Percentiles rank a stretch among this genome's conserved stretches.
Conservation (phyloP, 92 coral and sea anemone genomes). For the Epizoanthus scotinus region DNA sequence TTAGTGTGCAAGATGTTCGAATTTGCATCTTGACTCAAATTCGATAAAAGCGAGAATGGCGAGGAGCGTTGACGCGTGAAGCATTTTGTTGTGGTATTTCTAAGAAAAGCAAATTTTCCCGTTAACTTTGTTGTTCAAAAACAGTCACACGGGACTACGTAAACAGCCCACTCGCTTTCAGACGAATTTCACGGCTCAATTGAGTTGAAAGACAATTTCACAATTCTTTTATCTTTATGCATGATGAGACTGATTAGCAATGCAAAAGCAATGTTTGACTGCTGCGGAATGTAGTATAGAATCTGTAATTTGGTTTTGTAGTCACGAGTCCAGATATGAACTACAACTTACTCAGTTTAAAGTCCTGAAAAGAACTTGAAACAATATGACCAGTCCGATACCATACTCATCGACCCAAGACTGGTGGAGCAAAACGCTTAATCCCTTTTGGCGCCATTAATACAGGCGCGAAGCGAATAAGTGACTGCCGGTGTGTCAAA, state of each 20-base stretch:
- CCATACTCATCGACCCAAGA: background rate
- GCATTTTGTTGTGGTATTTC: too few relatives aligned
- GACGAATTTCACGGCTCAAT: background rate
- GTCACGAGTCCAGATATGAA: background rate
- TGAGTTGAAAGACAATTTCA: slow-evolving; percentile 2
- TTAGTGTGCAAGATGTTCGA: slow-evolving; percentile 3
- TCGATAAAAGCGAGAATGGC: too few relatives aligned
- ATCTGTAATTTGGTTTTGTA: slow-evolving; percentile 3
- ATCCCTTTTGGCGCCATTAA: slow-evolving; percentile 10
- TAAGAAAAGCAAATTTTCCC: too few relatives aligned
- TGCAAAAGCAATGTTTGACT: background rate
- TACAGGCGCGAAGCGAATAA: too few relatives aligned
- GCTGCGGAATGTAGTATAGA: slow-evolving; percentile 1
- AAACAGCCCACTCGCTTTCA: background rate
- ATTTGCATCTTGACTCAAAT: background rate
- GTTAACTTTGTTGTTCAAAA: background rate
- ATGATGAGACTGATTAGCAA: background rate
- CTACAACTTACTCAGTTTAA: background rate
- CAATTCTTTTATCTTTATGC: slow-evolving; percentile 15
- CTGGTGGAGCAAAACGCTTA: background rate
- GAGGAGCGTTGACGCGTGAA: too few relatives aligned
- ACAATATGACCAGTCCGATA: background rate
- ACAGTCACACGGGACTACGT: background rate
- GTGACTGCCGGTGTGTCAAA: too few relatives aligned
- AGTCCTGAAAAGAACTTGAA: background rate